Evolutionary conservation across 2,113 vertebrate genomes (phyloP), one percentile per base, ranked within the genome.

Genomic region (Lota lota): DNA sequence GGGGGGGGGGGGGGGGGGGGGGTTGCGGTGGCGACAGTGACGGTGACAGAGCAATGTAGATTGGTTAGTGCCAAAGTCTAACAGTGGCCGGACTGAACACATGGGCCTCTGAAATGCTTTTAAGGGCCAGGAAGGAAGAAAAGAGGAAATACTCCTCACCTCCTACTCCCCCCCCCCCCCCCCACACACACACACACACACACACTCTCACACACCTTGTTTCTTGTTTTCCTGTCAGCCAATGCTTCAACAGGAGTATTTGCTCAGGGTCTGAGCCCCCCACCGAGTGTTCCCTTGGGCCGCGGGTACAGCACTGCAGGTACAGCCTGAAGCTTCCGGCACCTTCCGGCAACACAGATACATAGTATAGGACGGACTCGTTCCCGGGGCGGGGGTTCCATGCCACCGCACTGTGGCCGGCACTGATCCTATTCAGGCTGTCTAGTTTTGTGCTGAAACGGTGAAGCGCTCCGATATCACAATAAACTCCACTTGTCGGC

Each of bases 361-460:
- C 1, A 7, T 14, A 4, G 2, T 1, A 10, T 4, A 10, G 40
- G 40, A 40, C 36, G 24, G 24, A 24, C 24, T 24, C 24, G 24
- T 2, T 4, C 24, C 24, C 24, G 19, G 61, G 53, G 24, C 12
- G 63, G n/a, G 53, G 58, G 24, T 59, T 14, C 28, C 28, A 28
- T 4, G 28, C 28, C 40, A 1, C 7, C 2, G 40, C 15, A 2
- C 15, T 60, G 63, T 51, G 28, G 21, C 28, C 1, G 70, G 63
- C 51, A 22, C 58, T 57, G 75, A 71, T 84, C 76, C 64, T 66
- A 56, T 80, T 77, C 40, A 36, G 19, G 61, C 53, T 40, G 67
- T 64, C 79, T 70, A 72, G 66, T 76, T 85, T 86, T 79, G 72
- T 11, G 71, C 79, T 79, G 83, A 86, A 87, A 77, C 75, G 75